A percentile compares a stretch with the other conserved stretches of the same genome.
Evolutionary conservation across 2,888 invertebrate genomes (phyloP).

Genomic region (Biston stratarius): DNA sequence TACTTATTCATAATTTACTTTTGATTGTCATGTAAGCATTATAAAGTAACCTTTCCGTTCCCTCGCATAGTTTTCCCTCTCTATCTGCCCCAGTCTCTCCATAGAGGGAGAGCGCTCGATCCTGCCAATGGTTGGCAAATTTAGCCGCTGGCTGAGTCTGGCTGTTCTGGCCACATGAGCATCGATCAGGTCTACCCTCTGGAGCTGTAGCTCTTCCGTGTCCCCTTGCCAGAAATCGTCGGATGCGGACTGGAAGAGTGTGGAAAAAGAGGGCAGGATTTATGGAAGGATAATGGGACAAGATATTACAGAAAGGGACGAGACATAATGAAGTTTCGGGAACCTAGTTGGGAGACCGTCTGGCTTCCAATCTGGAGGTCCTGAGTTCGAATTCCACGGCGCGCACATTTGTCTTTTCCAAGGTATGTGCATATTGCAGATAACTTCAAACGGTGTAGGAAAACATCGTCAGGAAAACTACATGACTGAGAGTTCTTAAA

Average conservation of each 20-base stretch:
- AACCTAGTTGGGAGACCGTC: too few species aligned
- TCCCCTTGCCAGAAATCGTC: conserved; percentile 68
- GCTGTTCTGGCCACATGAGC: conserved; percentile 58
- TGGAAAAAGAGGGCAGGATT: conserved; percentile 17
- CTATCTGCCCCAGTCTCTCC: conserved; percentile 68
- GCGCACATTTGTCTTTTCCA: too few species aligned
- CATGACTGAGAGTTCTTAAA: too few species aligned
- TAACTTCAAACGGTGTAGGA: too few species aligned
- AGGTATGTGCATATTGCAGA: too few species aligned
- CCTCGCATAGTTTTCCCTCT: conserved; percentile 69
- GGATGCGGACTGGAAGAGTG: conserved; percentile 23
- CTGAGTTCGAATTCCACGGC: too few species aligned
- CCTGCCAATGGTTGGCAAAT: conserved; percentile 61
- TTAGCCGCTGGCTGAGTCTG: conserved; percentile 59
- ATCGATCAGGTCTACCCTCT: conserved; percentile 60
- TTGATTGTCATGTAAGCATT: too few species aligned
- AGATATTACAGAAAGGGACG: background rate
- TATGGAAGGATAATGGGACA: background rate
- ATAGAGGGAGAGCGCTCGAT: conserved; percentile 69
- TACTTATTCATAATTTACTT: too few species aligned
- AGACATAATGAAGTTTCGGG: background rate
- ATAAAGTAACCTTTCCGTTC: conserved; percentile 74
- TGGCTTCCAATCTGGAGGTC: too few species aligned
- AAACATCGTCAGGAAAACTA: too few species aligned
- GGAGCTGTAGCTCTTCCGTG: conserved; percentile 51